Conservation (phyloP, 2,888 invertebrate genomes). For the Sipunculus nudus region DNA sequence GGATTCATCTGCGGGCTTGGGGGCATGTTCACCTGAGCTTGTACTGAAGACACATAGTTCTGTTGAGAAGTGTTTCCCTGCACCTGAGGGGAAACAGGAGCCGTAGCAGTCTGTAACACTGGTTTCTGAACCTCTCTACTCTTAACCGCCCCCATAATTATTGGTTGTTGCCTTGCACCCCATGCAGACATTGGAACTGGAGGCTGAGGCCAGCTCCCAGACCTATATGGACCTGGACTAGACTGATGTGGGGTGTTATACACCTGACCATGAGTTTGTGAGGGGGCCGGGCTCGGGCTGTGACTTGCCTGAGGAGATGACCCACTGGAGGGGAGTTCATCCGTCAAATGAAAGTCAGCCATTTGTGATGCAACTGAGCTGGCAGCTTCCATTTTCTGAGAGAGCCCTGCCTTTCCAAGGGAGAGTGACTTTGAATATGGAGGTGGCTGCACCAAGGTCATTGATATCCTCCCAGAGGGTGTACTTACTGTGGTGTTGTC, state of each 20-base stretch:
- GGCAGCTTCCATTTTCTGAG: conserved; percentile 84
- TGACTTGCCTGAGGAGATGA: conserved; percentile 34
- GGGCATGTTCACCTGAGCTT: conserved; percentile 60
- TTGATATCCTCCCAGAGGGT: background rate
- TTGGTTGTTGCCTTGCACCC: conserved; percentile 88
- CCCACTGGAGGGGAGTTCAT: too few relatives aligned
- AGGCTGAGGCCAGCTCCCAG: conserved; percentile 26
- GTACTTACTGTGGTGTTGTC: background rate
- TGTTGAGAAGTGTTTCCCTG: conserved; percentile 33
- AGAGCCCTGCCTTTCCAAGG: conserved; percentile 68
- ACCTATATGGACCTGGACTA: too few relatives aligned
- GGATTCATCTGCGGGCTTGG: conserved; percentile 63
- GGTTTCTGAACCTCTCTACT: conserved; percentile 95
- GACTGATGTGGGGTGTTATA: background rate
- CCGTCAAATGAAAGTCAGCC: too few relatives aligned
- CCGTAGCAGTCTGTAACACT: conserved; percentile 91
- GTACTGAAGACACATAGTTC: conserved; percentile 58
- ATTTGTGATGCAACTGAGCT: too few relatives aligned
- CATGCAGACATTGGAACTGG: conserved; percentile 82
- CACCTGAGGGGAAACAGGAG: conserved; percentile 78
- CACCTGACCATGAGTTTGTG: background rate
- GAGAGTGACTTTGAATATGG: conserved; percentile 3
- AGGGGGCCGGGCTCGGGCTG: conserved; percentile 35
- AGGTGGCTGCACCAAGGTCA: too few relatives aligned
- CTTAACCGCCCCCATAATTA: conserved; percentile 96